Conservation (phyloP, 2,113 vertebrate species). For the Daboia siamensis region DNA sequence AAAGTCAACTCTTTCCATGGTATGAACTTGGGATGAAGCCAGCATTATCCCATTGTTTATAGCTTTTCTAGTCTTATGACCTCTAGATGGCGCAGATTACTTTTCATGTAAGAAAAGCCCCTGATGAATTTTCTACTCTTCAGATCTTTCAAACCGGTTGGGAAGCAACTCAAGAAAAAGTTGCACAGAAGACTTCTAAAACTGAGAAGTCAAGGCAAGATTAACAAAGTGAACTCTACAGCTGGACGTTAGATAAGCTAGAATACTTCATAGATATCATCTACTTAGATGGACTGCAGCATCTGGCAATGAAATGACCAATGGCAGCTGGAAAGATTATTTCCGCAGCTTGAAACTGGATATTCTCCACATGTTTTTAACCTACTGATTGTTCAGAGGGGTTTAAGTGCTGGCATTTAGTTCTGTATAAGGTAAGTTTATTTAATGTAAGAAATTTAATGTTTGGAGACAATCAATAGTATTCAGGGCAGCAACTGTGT, state of each 20-base stretch:
- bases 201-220: background rate
- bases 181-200: constrained; percentile 33
- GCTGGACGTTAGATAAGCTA: background rate
- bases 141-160: constrained; percentile 27
- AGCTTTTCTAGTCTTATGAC: constrained; percentile 41
- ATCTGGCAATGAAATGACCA: constrained; percentile 12
- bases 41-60: background rate
- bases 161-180: constrained; percentile 36
- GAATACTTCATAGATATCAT: constrained; percentile 25
- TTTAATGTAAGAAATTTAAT: background rate
- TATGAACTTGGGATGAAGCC: background rate
- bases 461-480: background rate
- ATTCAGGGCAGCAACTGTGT: background rate
- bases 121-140: constrained; percentile 14
- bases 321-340: constrained; percentile 40
- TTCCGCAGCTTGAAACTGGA: background rate
- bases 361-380: background rate
- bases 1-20: background rate
- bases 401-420: background rate
- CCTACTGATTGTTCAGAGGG: background rate
- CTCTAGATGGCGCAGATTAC: constrained; percentile 73
- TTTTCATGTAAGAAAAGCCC: constrained; percentile 37
- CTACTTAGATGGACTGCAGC: background rate
- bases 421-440: constrained; percentile 52
- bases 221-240: background rate